These are phyloP conservation scores for Synergus umbraculus DNA, from an alignment of 2,888 invertebrate genomes.

Conservation along the genomic window DNA sequence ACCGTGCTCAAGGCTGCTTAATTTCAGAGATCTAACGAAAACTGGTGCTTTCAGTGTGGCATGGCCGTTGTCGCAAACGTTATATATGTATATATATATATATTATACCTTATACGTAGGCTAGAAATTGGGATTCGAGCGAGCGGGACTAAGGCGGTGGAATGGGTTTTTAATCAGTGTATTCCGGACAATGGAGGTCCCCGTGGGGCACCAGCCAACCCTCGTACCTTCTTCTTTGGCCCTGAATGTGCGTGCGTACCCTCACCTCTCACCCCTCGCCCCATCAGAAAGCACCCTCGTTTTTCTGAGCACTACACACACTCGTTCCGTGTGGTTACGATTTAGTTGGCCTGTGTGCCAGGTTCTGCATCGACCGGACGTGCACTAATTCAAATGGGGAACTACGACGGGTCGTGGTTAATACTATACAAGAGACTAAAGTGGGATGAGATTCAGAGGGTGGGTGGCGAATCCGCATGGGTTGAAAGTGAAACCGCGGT, in stretches of 20 bases:
- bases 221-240: constrained; percentile 68
- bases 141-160: constrained; percentile 62
- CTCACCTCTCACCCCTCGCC: constrained; percentile 61
- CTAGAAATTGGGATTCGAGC: constrained; percentile 54
- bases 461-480: constrained; percentile 47
- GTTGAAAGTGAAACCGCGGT: constrained; percentile 67
- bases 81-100: too few relatives aligned
- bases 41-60: too few relatives aligned
- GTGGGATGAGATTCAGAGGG: constrained; percentile 24
- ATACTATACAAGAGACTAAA: constrained; percentile 27
- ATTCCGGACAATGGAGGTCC: constrained; percentile 73
- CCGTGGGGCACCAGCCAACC: constrained; percentile 69
- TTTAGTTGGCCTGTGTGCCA: constrained; percentile 44
- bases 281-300: constrained; percentile 49
- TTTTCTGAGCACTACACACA: constrained; percentile 44
- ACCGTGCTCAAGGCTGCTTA: too few relatives aligned
- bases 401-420: constrained; percentile 39
- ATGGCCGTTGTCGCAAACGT: too few relatives aligned
- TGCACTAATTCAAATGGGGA: constrained; percentile 59
- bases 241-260: constrained; percentile 64
- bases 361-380: constrained; percentile 62
- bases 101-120: background rate
- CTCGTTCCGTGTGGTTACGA: constrained; percentile 49
- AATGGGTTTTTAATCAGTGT: constrained; percentile 76
- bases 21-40: too few relatives aligned